Conservation (phyloP, 2,113 vertebrate genomes). For the Coryphaenoides rupestris region DNA sequence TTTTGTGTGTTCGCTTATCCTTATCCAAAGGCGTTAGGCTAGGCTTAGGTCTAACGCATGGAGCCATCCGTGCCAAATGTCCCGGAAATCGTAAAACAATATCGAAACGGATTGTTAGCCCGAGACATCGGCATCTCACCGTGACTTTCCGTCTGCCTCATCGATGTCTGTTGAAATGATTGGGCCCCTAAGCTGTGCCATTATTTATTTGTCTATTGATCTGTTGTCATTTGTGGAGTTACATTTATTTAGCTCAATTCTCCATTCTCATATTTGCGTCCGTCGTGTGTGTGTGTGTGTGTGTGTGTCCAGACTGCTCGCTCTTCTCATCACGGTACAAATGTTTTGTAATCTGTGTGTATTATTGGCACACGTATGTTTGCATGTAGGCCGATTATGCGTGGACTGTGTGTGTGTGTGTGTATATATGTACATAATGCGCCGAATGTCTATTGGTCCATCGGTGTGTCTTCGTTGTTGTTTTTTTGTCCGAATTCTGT, state of each 20-base stretch:
- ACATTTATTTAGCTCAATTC: neutral
- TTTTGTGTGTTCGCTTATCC: no score
- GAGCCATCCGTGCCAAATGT: neutral
- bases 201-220: neutral
- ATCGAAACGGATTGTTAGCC: neutral
- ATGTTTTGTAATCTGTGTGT: slow-evolving; percentile 1
- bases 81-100: neutral
- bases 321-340: no score
- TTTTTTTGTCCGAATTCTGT: neutral
- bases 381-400: slow-evolving; percentile 5
- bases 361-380: slow-evolving; percentile 26
- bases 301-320: no score
- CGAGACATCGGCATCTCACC: neutral
- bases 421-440: neutral
- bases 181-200: neutral
- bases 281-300: no score
- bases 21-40: neutral
- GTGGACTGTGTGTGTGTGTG: neutral
- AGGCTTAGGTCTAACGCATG: neutral
- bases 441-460: neutral
- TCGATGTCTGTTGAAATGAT: neutral
- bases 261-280: no score
- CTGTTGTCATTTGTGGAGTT: neutral
- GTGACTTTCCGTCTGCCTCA: neutral
- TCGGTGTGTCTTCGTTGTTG: neutral